These are phyloP conservation scores for Diploptera punctata DNA, from an alignment of 2,888 invertebrate species.

Conservation along the genomic window DNA sequence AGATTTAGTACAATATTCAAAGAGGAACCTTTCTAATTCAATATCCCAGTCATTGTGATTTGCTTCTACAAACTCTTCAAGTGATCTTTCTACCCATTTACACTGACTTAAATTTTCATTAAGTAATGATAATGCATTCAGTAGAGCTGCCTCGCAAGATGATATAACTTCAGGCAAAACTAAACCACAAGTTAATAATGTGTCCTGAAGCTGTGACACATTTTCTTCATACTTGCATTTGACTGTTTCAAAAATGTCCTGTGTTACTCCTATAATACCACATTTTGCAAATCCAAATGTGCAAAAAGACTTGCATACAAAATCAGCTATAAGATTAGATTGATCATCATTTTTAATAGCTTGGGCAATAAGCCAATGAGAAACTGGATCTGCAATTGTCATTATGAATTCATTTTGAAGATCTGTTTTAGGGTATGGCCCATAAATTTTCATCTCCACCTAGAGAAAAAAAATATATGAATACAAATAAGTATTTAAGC, in stretches of 20 bases:
- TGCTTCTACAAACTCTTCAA: conserved; percentile 41
- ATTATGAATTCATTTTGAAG: conserved; percentile 44
- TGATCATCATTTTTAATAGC: conserved; percentile 41
- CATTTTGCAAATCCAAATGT: conserved; percentile 46
- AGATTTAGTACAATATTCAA: conserved; percentile 43
- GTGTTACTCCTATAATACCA: conserved; percentile 40
- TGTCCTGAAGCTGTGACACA: conserved; percentile 32
- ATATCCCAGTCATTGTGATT: conserved; percentile 43
- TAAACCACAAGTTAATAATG: conserved; percentile 6
- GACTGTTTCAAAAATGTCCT: conserved; percentile 36
- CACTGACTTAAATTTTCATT: conserved; percentile 20
- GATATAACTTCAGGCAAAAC: conserved; percentile 29
- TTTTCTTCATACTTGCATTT: conserved; percentile 41
- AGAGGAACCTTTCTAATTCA: conserved; percentile 44
- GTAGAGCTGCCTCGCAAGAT: background rate
- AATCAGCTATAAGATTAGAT: conserved; percentile 43
- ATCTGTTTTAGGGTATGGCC: conserved; percentile 44
- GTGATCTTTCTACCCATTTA: conserved; percentile 43
- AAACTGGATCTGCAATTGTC: conserved; percentile 46
- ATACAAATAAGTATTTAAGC: too few species aligned
- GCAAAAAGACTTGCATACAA: conserved; percentile 47
- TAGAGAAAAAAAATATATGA: conserved; percentile 24
- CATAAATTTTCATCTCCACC: conserved; percentile 46
- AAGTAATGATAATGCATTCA: background rate
- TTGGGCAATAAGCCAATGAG: conserved; percentile 46